These are phyloP conservation scores for Anoplophora glabripennis DNA, from an alignment of 1,140 invertebrate species.

Conservation along the genomic window DNA sequence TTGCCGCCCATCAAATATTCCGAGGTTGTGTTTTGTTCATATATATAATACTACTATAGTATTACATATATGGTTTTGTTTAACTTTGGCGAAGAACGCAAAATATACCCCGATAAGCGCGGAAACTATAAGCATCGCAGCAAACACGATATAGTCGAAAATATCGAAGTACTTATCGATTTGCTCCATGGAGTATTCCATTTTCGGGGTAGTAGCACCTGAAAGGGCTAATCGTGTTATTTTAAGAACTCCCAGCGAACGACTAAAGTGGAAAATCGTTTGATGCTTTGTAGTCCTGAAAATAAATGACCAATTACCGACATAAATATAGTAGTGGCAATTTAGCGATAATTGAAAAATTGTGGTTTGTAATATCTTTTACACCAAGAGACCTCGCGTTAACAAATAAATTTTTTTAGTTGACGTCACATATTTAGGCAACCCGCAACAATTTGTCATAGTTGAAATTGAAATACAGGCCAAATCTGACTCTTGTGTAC, in stretches of 20 bases:
- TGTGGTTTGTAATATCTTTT: constrained; percentile 10
- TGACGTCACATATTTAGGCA: too few species aligned
- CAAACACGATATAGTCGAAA: constrained; percentile 69
- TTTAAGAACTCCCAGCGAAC: neutral
- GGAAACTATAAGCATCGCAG: constrained; percentile 64
- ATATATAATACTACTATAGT: too few species aligned
- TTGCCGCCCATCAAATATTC: constrained; percentile 82
- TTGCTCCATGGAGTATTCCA: constrained; percentile 24
- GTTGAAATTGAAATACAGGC: too few species aligned
- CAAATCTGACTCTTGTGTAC: too few species aligned
- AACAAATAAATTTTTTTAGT: too few species aligned
- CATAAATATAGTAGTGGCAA: constrained; percentile 34
- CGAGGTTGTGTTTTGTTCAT: constrained; percentile 66
- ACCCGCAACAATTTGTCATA: too few species aligned
- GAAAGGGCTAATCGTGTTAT: neutral
- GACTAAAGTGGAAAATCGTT: constrained; percentile 14
- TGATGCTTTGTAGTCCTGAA: neutral
- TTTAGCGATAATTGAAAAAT: constrained; percentile 44
- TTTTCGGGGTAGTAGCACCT: neutral
- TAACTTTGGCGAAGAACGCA: constrained; percentile 69
- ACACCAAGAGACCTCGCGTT: too few species aligned
- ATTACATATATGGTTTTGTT: too few species aligned
- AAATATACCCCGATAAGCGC: constrained; percentile 77
- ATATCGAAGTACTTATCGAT: constrained; percentile 39
- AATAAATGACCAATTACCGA: constrained; percentile 26